Evolutionary conservation across 1,140 invertebrate genomes (phyloP), one percentile per base, ranked within the genome.

Genomic region (Forficula auricularia): DNA sequence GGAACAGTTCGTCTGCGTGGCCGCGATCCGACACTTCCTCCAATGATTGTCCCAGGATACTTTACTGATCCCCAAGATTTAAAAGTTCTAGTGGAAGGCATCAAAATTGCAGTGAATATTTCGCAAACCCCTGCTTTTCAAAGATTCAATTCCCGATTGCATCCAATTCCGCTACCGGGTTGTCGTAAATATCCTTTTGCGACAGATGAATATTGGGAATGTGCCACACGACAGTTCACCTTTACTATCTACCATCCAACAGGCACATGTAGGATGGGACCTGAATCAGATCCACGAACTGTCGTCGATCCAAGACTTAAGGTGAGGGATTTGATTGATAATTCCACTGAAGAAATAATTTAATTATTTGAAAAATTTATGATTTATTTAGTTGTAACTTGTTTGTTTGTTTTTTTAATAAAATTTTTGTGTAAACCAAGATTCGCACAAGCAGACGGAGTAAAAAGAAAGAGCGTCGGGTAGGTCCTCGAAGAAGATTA

Each of bases 21-120:
- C 22, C 67, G 62, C 19, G 79, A 96, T 61, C 90, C 90, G 0
- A 68, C 75, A 8, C 69, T 80, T 2, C 72, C 81, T 51, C 90
- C 90, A 0, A 70, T 80, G 3, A 82, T 97, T n/a, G 81, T 86
- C 57, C 88, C 91, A 0, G 90, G 90, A 52, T 92, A 92, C 52
- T 83, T 92, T 53, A 75, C 79, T 0, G 73, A 86, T 48, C 73
- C 73, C 45, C 72, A 82, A 50, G 85, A 89, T 48, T 68, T 88
- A 10, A 61, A 75, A 47, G 68, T 78, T 0, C 53, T 89, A 3
- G 75, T 79, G 0, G 81, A 87, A 53, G 84, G 82, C 2, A 85
- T 89, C 12, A 75, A 80, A 48, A 76, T 89, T 35, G 84, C 79
- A 0, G 67, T 89, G 51, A 75, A 76, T 43, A 62, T 89, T 10